These are phyloP conservation scores for Bufotes viridis DNA, from an alignment of 2,797 vertebrate genomes.

Conservation along the genomic window DNA sequence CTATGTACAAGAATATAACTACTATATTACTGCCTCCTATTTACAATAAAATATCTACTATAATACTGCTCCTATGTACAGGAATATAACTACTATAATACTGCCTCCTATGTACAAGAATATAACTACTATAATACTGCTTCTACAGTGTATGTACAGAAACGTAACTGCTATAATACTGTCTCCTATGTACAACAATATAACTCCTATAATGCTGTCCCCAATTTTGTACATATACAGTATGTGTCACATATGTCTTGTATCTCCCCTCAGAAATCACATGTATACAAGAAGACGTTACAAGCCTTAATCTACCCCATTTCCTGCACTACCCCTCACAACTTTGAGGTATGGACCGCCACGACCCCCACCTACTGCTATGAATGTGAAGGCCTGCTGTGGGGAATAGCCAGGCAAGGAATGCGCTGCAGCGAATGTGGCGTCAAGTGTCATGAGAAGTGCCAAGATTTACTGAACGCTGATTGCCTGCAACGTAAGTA, in stretches of 20 bases:
- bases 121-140: slow-evolving; percentile 7
- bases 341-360: slow-evolving; percentile 97
- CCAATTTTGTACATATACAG: neutral
- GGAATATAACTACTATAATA: neutral
- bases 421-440: slow-evolving; percentile 96
- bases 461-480: slow-evolving; percentile 81
- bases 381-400: slow-evolving; percentile 95
- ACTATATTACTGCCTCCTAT: slow-evolving; percentile 9
- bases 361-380: slow-evolving; percentile 98
- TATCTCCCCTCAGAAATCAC: slow-evolving; percentile 84
- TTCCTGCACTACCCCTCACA: slow-evolving; percentile 96
- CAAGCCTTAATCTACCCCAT: slow-evolving; percentile 99
- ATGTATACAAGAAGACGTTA: slow-evolving; percentile 98
- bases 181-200: neutral
- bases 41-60: slow-evolving; percentile 6
- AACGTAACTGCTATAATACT: neutral
- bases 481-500: slow-evolving; percentile 84
- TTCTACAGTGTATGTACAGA: neutral
- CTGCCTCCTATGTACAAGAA: neutral
- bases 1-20: neutral
- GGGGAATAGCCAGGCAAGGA: slow-evolving; percentile 97
- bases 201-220: neutral
- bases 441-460: slow-evolving; percentile 94
- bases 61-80: neutral
- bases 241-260: neutral